Conservation (phyloP, 2,797 vertebrate species). For the Sebastes nivosus region DNA sequence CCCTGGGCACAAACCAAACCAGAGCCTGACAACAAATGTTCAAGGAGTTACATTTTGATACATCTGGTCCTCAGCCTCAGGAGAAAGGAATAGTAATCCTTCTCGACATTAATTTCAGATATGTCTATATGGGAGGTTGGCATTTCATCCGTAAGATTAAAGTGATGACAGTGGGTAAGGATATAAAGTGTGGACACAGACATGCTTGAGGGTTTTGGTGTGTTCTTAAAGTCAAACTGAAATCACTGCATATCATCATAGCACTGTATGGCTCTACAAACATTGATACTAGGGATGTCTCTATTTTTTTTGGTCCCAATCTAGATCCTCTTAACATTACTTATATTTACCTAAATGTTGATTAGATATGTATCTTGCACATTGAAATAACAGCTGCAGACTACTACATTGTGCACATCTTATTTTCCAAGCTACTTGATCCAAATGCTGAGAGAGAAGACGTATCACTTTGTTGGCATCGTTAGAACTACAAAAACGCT, state of each 20-base stretch:
- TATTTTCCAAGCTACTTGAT: not conserved
- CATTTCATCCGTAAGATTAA: not conserved
- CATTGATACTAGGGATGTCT: not conserved
- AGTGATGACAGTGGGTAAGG: not conserved
- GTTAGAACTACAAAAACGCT: not conserved
- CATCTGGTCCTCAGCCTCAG: slow-evolving; percentile 17
- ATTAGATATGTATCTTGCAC: not conserved
- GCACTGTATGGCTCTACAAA: not conserved
- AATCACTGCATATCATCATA: not conserved
- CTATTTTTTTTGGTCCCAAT: not conserved
- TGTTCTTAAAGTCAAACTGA: not conserved
- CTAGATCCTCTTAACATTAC: not conserved
- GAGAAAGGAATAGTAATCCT: slow-evolving; percentile 14
- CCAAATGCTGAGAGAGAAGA: not conserved
- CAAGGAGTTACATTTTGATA: slow-evolving; percentile 28
- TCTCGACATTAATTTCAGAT: slow-evolving; percentile 30
- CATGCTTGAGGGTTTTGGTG: not conserved
- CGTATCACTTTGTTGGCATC: not conserved
- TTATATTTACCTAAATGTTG: not conserved
- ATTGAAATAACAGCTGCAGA: not conserved
- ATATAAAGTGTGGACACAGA: not conserved
- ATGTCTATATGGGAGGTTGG: not conserved
- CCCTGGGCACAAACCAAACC: slow-evolving; percentile 13
- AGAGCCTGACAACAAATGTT: slow-evolving; percentile 27
- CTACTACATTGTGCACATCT: not conserved